Conservation (phyloP, 2,888 invertebrate species). For the Julus scanicus region DNA sequence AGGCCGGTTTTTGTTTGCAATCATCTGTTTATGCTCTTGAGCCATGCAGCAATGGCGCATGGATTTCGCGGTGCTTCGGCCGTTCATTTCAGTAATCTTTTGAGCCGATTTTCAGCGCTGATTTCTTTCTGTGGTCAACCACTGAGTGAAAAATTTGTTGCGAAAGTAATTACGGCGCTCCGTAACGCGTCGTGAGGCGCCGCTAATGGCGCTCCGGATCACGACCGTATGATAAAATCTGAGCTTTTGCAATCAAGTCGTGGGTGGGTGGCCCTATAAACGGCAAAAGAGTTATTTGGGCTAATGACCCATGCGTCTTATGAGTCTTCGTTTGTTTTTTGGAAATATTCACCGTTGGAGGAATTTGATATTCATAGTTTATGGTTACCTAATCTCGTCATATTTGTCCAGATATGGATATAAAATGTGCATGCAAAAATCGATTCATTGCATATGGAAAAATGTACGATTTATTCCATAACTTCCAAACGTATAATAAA, state of each 20-base stretch:
- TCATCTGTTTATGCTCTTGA: background rate
- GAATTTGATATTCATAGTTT: too few relatives aligned
- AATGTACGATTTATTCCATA: too few relatives aligned
- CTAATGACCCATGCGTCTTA: too few relatives aligned
- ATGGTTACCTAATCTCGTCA: too few relatives aligned
- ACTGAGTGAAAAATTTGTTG: conserved; percentile 17
- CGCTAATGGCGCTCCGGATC: conserved; percentile 17
- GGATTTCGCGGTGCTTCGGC: background rate
- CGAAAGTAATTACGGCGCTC: conserved; percentile 3
- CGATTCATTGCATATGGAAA: too few relatives aligned
- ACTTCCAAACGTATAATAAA: too few relatives aligned
- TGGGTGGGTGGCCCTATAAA: background rate
- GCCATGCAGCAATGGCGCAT: background rate
- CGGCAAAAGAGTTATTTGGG: background rate
- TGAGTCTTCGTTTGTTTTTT: too few relatives aligned
- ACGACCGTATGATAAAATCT: conserved; percentile 21
- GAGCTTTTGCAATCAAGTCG: background rate
- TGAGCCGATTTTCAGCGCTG: conserved; percentile 23
- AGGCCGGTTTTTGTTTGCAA: background rate
- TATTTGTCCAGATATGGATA: too few relatives aligned
- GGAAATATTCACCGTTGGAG: too few relatives aligned
- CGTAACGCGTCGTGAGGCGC: conserved; percentile 11
- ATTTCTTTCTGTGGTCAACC: conserved; percentile 33
- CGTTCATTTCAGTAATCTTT: conserved; percentile 5
- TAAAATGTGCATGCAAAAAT: too few relatives aligned